phyloP scores from a whole-genome alignment of 2,888 invertebrate species.

The Cyrtodaria siliqua region DNA sequence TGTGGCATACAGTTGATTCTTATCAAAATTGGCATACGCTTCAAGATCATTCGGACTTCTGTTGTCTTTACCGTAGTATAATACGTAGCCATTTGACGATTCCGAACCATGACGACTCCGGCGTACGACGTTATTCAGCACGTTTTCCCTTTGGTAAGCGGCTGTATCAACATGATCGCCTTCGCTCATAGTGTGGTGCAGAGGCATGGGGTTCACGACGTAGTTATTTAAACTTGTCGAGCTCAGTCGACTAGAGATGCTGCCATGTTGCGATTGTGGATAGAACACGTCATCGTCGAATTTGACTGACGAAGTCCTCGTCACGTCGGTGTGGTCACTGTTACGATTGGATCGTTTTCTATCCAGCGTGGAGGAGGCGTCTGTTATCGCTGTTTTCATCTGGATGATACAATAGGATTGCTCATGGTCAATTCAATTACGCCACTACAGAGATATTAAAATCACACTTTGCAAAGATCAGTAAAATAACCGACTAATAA shows the following conservation, averaged over 20 bases:
- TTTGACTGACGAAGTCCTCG: conserved; percentile 39
- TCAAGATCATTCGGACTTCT: conserved; percentile 13
- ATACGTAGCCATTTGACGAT: conserved; percentile 43
- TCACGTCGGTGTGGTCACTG: conserved; percentile 11
- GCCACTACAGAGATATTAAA: no score
- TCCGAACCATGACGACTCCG: conserved; percentile 16
- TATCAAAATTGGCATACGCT: conserved; percentile 21
- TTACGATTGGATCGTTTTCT: conserved; percentile 17
- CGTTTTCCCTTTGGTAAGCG: conserved; percentile 10
- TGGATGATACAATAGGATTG: conserved; percentile 7
- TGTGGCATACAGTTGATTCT: conserved; percentile 44
- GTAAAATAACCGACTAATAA: no score
- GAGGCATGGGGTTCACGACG: neutral
- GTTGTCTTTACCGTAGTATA: conserved; percentile 50
- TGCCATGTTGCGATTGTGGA: neutral
- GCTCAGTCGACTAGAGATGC: conserved; percentile 15
- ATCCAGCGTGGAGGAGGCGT: conserved; percentile 32
- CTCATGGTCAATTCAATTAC: no score
- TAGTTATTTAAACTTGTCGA: conserved; percentile 1
- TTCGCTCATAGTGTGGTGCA: neutral
- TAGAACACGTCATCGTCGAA: conserved; percentile 51
- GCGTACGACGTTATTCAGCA: conserved; percentile 38
- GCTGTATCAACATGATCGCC: neutral
- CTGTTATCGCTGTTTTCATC: conserved; percentile 42
- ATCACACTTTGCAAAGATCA: no score